phyloP scores from a whole-genome alignment of 2,113 vertebrate species.

The Nesogale talazaci region DNA sequence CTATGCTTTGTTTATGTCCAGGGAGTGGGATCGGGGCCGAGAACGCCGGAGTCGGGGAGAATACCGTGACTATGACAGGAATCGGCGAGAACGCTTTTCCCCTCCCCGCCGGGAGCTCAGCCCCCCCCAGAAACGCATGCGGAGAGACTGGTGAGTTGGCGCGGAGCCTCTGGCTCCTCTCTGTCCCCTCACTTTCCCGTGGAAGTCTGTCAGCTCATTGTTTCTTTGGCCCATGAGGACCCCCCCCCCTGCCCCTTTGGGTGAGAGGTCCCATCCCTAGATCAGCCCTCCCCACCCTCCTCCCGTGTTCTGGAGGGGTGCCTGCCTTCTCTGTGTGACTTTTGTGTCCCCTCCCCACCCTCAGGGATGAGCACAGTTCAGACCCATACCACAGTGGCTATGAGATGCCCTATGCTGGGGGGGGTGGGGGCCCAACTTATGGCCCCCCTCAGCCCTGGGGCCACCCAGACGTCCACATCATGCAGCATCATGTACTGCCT shows the following conservation, averaged over 20 bases:
- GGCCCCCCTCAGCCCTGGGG: slow-evolving; percentile 96
- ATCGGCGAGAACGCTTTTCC: slow-evolving; percentile 92
- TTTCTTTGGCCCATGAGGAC: neutral
- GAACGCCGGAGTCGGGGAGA: slow-evolving; percentile 93
- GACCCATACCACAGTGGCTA: slow-evolving; percentile 94
- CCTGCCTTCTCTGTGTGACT: slow-evolving; percentile 49
- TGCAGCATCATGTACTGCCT: slow-evolving; percentile 93
- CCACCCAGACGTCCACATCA: slow-evolving; percentile 93
- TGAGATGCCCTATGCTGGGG: slow-evolving; percentile 92
- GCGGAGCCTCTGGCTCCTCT: neutral
- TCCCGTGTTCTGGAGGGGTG: slow-evolving; percentile 45
- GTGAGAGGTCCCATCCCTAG: neutral
- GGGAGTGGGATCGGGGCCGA: slow-evolving; percentile 94
- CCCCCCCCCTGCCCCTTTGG: too few species aligned
- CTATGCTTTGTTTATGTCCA: slow-evolving; percentile 51
- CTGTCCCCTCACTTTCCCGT: neutral
- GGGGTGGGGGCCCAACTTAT: slow-evolving; percentile 93
- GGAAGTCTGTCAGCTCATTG: neutral
- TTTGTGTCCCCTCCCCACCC: slow-evolving; percentile 65
- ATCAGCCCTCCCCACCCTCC: neutral
- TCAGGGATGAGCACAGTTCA: slow-evolving; percentile 93
- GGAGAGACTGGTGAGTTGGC: slow-evolving; percentile 92
- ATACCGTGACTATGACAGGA: slow-evolving; percentile 94
- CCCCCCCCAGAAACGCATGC: slow-evolving; percentile 95
- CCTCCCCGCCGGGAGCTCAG: slow-evolving; percentile 94